A percentile compares a stretch with the other conserved stretches of the same genome.
phyloP scores from a whole-genome alignment of 2,113 vertebrate species.

The Megaceryle torquata region DNA sequence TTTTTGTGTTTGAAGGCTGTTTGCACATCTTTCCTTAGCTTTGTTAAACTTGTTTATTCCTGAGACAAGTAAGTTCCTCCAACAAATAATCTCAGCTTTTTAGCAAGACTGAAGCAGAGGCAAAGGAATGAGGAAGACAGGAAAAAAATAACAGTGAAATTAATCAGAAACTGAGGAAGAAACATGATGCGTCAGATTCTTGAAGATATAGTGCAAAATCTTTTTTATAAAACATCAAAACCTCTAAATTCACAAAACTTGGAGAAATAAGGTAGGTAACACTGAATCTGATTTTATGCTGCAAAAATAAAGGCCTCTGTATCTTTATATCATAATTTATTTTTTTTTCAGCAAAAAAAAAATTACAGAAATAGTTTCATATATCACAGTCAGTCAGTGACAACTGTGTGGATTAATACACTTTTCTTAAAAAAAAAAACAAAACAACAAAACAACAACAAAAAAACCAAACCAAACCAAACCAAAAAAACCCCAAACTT shows the following conservation, averaged over 20 bases:
- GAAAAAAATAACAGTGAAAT: background rate
- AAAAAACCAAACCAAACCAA: too few species aligned
- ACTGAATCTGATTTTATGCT: background rate
- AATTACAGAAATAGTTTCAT: background rate
- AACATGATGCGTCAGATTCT: background rate
- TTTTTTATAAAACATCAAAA: background rate
- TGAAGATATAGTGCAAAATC: background rate
- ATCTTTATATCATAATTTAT: background rate
- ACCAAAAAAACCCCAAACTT: background rate
- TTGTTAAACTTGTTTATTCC: background rate
- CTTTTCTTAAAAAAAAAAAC: background rate
- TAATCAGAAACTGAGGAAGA: background rate
- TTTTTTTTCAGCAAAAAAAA: background rate
- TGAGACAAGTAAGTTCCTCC: background rate
- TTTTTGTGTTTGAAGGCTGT: background rate
- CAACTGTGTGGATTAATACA: background rate
- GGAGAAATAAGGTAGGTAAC: background rate
- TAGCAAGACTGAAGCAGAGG: background rate
- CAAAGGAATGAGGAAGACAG: background rate
- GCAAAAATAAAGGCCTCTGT: background rate
- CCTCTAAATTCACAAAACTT: background rate
- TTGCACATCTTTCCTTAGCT: background rate
- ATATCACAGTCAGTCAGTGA: background rate
- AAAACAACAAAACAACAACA: background rate
- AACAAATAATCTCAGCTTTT: background rate